Evolutionary conservation across 2,888 invertebrate genomes (phyloP).

Genomic region (Lochmaea capreae): DNA sequence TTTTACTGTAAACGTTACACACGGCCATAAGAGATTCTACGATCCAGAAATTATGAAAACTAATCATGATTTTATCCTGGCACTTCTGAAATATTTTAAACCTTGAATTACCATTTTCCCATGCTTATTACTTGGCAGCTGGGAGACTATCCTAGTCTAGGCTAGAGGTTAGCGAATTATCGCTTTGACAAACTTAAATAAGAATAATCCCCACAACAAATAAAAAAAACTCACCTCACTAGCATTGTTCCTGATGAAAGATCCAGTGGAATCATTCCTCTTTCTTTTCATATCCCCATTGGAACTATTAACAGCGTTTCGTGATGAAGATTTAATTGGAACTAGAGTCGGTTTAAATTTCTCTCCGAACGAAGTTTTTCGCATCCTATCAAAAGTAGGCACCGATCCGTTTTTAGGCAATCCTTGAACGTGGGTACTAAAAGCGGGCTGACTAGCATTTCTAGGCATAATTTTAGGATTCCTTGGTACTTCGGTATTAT

Average conservation of each 20-base stretch:
- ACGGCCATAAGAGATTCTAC: too few species aligned
- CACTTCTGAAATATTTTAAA: too few species aligned
- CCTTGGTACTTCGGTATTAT: constrained; percentile 44
- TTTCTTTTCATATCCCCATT: constrained; percentile 79
- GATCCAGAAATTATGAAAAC: too few species aligned
- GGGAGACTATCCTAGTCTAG: too few species aligned
- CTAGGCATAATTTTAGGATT: constrained; percentile 73
- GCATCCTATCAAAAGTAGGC: constrained; percentile 87
- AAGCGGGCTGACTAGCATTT: constrained; percentile 89
- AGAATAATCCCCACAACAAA: not conserved
- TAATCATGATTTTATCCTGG: too few species aligned
- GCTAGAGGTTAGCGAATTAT: too few species aligned
- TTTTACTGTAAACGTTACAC: too few species aligned
- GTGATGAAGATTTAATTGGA: constrained; percentile 82
- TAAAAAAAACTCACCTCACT: constrained; percentile 67
- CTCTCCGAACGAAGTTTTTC: constrained; percentile 86
- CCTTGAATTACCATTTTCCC: too few species aligned
- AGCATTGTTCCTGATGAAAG: constrained; percentile 72
- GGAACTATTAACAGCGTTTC: constrained; percentile 77
- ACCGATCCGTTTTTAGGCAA: constrained; percentile 90
- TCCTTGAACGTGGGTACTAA: constrained; percentile 72
- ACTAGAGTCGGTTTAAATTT: constrained; percentile 86
- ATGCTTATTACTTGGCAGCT: too few species aligned
- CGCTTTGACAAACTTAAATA: too few species aligned
- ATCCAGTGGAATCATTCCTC: constrained; percentile 69